Evolutionary conservation across 2,888 invertebrate species (phyloP), one percentile per base, ranked within the genome.

Genomic region (Blomia tropicalis): DNA sequence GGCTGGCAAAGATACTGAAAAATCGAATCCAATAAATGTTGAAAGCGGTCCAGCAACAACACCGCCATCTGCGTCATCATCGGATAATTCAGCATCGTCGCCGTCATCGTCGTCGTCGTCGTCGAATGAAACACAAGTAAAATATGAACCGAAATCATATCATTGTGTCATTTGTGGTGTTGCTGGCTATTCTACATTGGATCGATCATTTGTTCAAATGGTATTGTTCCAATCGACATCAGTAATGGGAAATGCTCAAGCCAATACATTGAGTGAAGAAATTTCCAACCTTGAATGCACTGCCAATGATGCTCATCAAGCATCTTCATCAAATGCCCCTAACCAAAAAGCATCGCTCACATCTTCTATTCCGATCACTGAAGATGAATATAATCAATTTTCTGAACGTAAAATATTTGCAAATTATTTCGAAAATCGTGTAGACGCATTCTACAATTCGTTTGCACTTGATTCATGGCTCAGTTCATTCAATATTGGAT

Each of bases 101-200:
- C 32, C 51, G 43, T 31, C 47, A 27, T 43, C 58, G 7, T 30
- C 22, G 22, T 7, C 7, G 22, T 11, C 22, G 5, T 27, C 51
- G 7, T 14, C n/a, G 14, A 11, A 7, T n/a, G 51, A 47, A 14
- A 29, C 56, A 30, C 25, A 2, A 2, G 27, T 56, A 36, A 56
- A 56, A 36, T 56, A 56, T 25, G n/a, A 62, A 43, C 32, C 60
- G n/a, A 67, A 80, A 66, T 86, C 87, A 74, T 92, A 90, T 75
- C 87, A 91, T 75, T 95, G 95, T 77, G 91, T 89, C 66, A 95
- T 95, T 70, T 95, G 95, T 75, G 89, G 86, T 77, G 87, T 87
- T 72, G 86, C 87, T 65, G 83, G 87, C 36, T 83, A 88, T 23
- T 87, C 88, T 71, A 84, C 84, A 0, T 83, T 84, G 67, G 81